Evolutionary conservation across 2,888 invertebrate genomes (phyloP).

Genomic region (Cremastinae sp.): DNA sequence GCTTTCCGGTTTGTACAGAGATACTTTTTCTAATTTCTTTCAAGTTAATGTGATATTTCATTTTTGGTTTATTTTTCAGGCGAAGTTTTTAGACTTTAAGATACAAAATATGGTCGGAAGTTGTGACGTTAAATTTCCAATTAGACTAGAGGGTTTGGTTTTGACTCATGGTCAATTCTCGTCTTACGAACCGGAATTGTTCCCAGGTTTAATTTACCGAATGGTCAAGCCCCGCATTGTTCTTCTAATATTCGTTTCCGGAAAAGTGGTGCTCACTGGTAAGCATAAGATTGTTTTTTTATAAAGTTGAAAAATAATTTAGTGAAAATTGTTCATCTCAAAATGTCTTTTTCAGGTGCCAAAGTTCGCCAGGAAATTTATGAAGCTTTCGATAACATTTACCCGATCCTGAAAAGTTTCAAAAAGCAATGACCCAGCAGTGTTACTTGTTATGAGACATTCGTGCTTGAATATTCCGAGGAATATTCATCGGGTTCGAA

Average conservation of each 20-base stretch:
- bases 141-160: conserved; percentile 89
- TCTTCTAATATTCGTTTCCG: conserved; percentile 98
- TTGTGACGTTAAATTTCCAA: conserved; percentile 93
- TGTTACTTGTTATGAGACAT: not conserved
- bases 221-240: conserved; percentile 99
- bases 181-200: conserved; percentile 97
- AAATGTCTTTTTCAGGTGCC: conserved; percentile 84
- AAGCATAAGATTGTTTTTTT: conserved; percentile 24
- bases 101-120: conserved; percentile 94
- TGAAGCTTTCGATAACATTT: conserved; percentile 97
- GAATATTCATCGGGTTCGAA: conserved; percentile 11
- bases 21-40: not conserved
- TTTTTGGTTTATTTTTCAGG: conserved; percentile 77
- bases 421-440: conserved; percentile 85
- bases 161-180: conserved; percentile 90
- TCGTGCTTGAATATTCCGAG: conserved; percentile 23
- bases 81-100: conserved; percentile 90
- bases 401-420: conserved; percentile 96
- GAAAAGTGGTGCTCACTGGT: conserved; percentile 97
- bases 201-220: conserved; percentile 98
- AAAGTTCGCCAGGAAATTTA: conserved; percentile 96
- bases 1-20: conserved; percentile 84
- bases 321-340: conserved; percentile 14
- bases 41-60: not conserved
- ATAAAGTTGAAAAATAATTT: not conserved